These are phyloP conservation scores for Cepaea nemoralis DNA, from an alignment of 1,140 invertebrate genomes.

Conservation along the genomic window DNA sequence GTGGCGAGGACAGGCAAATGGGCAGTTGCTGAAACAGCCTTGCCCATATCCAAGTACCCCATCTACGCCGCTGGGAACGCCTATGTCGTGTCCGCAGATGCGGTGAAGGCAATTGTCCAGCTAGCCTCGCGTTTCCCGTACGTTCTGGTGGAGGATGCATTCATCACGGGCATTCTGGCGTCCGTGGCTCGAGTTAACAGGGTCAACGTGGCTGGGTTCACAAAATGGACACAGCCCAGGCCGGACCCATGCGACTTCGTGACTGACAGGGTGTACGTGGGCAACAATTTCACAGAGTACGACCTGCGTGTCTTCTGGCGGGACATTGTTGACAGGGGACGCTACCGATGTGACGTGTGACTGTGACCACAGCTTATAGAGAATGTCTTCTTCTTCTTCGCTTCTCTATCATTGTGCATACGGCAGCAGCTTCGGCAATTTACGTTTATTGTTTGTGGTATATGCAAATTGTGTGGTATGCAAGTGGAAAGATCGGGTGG, in stretches of 20 bases:
- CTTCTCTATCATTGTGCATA: no score
- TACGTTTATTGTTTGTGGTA: no score
- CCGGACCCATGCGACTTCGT: constrained; percentile 39
- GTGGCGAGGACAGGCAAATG: constrained; percentile 53
- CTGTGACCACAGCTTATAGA: no score
- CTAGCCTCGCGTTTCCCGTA: constrained; percentile 55
- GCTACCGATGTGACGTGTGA: constrained; percentile 8
- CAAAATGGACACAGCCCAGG: constrained; percentile 17
- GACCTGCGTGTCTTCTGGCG: constrained; percentile 5
- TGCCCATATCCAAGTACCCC: constrained; percentile 58
- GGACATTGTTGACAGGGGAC: constrained; percentile 7
- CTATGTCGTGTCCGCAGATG: constrained; percentile 61
- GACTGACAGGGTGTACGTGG: constrained; percentile 20
- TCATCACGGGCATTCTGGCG: constrained; percentile 71
- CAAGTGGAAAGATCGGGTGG: no score
- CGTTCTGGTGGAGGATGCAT: constrained; percentile 72
- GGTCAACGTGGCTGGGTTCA: constrained; percentile 41
- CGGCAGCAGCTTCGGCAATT: no score
- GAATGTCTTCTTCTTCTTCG: no score
- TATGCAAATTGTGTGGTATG: no score
- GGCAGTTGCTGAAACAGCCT: constrained; percentile 53
- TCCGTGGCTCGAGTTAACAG: constrained; percentile 50
- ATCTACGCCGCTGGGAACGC: constrained; percentile 61
- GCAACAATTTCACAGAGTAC: constrained; percentile 29
- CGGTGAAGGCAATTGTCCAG: constrained; percentile 50